Base-by-base conservation (phyloP, 2,797 vertebrate genomes). In the Sebastes iracundus region DNA sequence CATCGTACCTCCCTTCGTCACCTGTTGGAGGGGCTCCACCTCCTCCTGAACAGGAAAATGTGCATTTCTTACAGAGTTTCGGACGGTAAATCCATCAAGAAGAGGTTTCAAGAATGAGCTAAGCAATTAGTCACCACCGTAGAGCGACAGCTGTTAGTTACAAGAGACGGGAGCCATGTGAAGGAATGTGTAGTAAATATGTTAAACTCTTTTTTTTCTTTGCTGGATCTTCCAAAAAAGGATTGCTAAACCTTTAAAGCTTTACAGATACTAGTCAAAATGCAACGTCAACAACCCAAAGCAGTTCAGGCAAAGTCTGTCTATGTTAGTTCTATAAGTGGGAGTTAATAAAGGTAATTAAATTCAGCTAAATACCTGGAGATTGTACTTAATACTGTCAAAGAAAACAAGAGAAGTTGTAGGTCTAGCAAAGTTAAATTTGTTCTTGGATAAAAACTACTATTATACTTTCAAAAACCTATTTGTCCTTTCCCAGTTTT, bases 1-100 rank as follows among this genome's bases (percentile, higher is more conserved):
- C 96, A 96, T 90, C 1, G 89, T 92, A 22, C 69, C 84, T 27
- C 75, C 91, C 67, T 95, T 96, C 8, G 90, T 93, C 83, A 94
- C 95, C 85, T 93, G 94, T 38, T 95, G 89, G 83, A 93, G 90
- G 83, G 96, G 84, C 84, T 98, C 97, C 62, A 75, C 90, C 93
- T 99, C 98, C 92, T 98, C 98, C 98, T 99, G 94, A 86, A 92
- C 87, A 79, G 92, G 93, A 64, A 79, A 38, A 70, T 35, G 18
- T 65, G 33, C 32, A 7, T 66, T 65, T 75, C 38, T 61, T 63
- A 30, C 1, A 65, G 18, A 0, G 25, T 59, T 75, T 72, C 8
- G 7, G 46, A 20, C 0, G 2, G 5, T 28, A 30, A 53, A 33
- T 12, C 7, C n/a, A 35, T 25, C 0, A 70, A 16, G 4, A 62